Evolutionary conservation across 1,140 invertebrate genomes (phyloP).

Genomic region (Palaemon carinicauda): DNA sequence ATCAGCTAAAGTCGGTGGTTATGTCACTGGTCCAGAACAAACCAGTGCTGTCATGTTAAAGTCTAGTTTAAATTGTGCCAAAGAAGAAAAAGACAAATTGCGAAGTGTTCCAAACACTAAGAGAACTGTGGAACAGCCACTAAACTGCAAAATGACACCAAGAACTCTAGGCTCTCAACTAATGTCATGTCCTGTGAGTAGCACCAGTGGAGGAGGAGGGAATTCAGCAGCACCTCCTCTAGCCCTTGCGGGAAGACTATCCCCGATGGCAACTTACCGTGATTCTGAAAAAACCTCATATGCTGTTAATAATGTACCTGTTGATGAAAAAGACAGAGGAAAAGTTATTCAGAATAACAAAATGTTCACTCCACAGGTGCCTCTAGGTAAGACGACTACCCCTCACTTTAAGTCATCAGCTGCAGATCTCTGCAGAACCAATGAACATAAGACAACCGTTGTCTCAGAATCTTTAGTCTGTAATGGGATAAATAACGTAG

Average conservation of each 20-base stretch:
- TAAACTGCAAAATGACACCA: neutral
- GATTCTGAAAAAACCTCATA: slow-evolving; percentile 16
- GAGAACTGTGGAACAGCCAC: neutral
- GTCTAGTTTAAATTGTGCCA: too few species aligned
- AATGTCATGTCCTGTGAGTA: neutral
- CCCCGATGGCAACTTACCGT: neutral
- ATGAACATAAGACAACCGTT: too few species aligned
- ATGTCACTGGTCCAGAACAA: too few species aligned
- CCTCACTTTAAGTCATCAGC: neutral
- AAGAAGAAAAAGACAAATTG: too few species aligned
- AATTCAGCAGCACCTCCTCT: neutral
- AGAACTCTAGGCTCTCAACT: slow-evolving; percentile 6
- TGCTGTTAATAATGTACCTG: slow-evolving; percentile 21
- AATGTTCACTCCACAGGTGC: neutral
- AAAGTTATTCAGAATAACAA: slow-evolving; percentile 9
- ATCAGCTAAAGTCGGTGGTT: too few species aligned
- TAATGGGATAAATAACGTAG: too few species aligned
- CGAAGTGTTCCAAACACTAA: too few species aligned
- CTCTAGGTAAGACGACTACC: neutral
- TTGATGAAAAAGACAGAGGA: slow-evolving; percentile 11
- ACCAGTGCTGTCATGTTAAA: too few species aligned
- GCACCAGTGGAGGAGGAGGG: neutral
- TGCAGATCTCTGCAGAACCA: neutral
- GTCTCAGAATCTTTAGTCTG: too few species aligned
- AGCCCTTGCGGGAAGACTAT: neutral